phyloP scores from a whole-genome alignment of 2,888 invertebrate genomes.

The Osmoderma eremita region DNA sequence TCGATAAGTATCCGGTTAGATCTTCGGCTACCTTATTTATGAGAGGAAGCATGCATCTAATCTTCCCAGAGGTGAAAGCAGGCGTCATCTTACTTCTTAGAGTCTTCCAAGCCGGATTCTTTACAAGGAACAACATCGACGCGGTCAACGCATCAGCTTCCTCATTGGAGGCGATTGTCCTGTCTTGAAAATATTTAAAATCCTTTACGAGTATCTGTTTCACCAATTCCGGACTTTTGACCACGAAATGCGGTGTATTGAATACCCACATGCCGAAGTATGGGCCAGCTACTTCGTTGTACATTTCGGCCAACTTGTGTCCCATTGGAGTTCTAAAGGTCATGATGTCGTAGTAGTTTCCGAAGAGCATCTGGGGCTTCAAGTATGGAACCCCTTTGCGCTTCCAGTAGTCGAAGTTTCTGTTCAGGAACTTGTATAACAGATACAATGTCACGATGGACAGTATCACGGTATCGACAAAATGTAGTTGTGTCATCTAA shows the following conservation, averaged over 20 bases:
- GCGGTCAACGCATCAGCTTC: slow-evolving; percentile 61
- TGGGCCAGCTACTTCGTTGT: slow-evolving; percentile 53
- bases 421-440: slow-evolving; percentile 40
- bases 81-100: slow-evolving; percentile 66
- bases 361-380: slow-evolving; percentile 60
- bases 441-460: slow-evolving; percentile 8
- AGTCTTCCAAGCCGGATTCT: slow-evolving; percentile 67
- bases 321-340: slow-evolving; percentile 54
- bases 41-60: slow-evolving; percentile 66
- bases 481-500: slow-evolving; percentile 17
- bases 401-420: slow-evolving; percentile 63
- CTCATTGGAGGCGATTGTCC: slow-evolving; percentile 61
- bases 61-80: slow-evolving; percentile 67
- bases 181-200: slow-evolving; percentile 64
- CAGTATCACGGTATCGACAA: slow-evolving; percentile 18
- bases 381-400: slow-evolving; percentile 59
- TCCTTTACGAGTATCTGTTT: slow-evolving; percentile 65
- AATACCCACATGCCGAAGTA: slow-evolving; percentile 66
- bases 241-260: slow-evolving; percentile 63
- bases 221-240: slow-evolving; percentile 64
- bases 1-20: slow-evolving; percentile 23
- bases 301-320: slow-evolving; percentile 54
- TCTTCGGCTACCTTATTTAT: slow-evolving; percentile 60
- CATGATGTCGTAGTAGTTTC: slow-evolving; percentile 61
- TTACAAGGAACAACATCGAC: slow-evolving; percentile 62